Evolutionary conservation across 1,140 invertebrate species (phyloP).

Genomic region (Oedothorax gibbosus): DNA sequence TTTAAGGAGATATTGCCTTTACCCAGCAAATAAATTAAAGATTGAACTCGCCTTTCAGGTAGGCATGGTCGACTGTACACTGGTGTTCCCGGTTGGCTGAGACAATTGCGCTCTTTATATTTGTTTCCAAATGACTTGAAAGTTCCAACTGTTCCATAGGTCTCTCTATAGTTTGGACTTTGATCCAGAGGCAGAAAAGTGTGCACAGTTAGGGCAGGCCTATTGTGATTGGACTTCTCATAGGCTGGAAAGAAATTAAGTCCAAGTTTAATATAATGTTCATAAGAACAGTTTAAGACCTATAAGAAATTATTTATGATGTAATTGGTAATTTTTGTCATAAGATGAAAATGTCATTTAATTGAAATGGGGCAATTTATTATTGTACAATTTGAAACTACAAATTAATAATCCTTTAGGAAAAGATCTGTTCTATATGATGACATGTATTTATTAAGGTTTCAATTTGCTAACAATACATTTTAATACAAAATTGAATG

Average conservation of each 20-base stretch:
- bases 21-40: background rate
- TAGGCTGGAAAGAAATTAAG: constrained; percentile 28
- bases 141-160: constrained; percentile 47
- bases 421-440: no score
- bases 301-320: no score
- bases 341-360: no score
- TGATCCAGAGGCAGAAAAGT: constrained; percentile 54
- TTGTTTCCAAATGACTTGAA: constrained; percentile 56
- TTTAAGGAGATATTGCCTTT: background rate
- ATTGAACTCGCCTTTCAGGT: constrained; percentile 35
- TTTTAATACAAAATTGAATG: no score
- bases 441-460: no score
- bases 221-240: constrained; percentile 39
- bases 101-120: constrained; percentile 50
- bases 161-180: constrained; percentile 13
- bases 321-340: no score
- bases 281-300: no score
- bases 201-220: constrained; percentile 51
- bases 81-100: constrained; percentile 45
- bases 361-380: no score
- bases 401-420: no score
- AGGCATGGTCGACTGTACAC: constrained; percentile 37
- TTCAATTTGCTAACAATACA: no score
- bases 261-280: no score
- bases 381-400: no score